Evolutionary conservation across 1,140 invertebrate genomes (phyloP).

Genomic region (Lasioglossum albipes): DNA sequence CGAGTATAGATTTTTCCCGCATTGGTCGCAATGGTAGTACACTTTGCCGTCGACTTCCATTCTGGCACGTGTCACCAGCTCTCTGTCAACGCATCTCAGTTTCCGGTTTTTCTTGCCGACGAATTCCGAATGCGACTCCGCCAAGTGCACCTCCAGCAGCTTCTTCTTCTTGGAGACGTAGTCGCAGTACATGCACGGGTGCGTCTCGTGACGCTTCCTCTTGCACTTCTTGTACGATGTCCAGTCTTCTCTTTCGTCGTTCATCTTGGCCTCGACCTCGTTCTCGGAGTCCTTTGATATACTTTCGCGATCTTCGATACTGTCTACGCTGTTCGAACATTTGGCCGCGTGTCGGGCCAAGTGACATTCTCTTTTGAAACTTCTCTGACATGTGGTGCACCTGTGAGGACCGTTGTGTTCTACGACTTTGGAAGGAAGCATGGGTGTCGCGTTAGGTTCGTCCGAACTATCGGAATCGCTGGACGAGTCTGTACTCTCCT

Average conservation of each 20-base stretch:
- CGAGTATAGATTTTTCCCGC: constrained; percentile 82
- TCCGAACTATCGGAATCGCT: not conserved
- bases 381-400: constrained; percentile 21
- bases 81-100: constrained; percentile 71
- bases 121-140: constrained; percentile 66
- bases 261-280: not conserved
- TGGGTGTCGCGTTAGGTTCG: not conserved
- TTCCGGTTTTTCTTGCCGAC: constrained; percentile 46
- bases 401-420: not conserved
- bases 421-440: not conserved
- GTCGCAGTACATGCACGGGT: constrained; percentile 71
- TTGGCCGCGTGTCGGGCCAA: not conserved
- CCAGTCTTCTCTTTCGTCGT: not conserved
- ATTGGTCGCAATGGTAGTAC: constrained; percentile 82
- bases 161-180: constrained; percentile 65
- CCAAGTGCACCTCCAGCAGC: constrained; percentile 66
- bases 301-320: not conserved
- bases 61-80: constrained; percentile 74
- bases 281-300: not conserved
- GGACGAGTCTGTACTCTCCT: not conserved
- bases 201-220: constrained; percentile 44
- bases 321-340: constrained; percentile 11
- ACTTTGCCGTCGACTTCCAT: constrained; percentile 77
- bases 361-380: constrained; percentile 28
- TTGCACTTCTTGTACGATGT: constrained; percentile 3